Evolutionary conservation across 1,140 invertebrate genomes (phyloP), one percentile per base, ranked within the genome.

Genomic region (Diabrotica virgifera): DNA sequence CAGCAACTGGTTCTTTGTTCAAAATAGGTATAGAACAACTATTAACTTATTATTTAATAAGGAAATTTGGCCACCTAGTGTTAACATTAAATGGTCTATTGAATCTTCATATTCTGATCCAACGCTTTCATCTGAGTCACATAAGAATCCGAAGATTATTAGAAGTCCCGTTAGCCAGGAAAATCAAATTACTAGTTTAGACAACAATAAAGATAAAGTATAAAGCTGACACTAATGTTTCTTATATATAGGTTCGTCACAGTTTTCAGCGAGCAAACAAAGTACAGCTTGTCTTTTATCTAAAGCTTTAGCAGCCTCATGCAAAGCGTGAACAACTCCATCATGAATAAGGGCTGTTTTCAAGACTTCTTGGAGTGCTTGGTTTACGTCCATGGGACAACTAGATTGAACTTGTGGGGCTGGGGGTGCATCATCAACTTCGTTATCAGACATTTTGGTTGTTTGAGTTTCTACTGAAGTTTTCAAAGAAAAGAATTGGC

Each of bases 241-340:
- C 74, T 96, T 94, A 85, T 99, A 99, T 80, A 90, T 90, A 38
- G 94, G 92, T 81, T 99, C 97, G 77, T 99, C 96, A 79, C 97
- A 99, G 81, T 98, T 97, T 78, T 98, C 96, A 64, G 97, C 96
- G 65, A 99, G 83, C 56, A 99, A 91, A 80, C 97, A 99, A 62
- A 99, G 84, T 73, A 96, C 89, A 56, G 97, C 97, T 83, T 97
- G 91, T 77, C 97, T 91, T 83, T 98, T 98, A 86, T 99, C 97
- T 53, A 99, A 85, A 71, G 93, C 93, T 81, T 99, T 99, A 55
- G 95, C 91, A 71, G 94, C 91, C 84, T 99, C 96, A 73, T 98
- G 95, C 52, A 99, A 86, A 68, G 97, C 98, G 80, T 96, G 90
- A 12, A 96, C 91, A 50, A 99, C 87, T 64, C 96, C 96, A 80